Evolutionary conservation across 2,113 vertebrate species (phyloP), one percentile per base, ranked within the genome.

Genomic region (Calyptommatus sinebrachiatus): DNA sequence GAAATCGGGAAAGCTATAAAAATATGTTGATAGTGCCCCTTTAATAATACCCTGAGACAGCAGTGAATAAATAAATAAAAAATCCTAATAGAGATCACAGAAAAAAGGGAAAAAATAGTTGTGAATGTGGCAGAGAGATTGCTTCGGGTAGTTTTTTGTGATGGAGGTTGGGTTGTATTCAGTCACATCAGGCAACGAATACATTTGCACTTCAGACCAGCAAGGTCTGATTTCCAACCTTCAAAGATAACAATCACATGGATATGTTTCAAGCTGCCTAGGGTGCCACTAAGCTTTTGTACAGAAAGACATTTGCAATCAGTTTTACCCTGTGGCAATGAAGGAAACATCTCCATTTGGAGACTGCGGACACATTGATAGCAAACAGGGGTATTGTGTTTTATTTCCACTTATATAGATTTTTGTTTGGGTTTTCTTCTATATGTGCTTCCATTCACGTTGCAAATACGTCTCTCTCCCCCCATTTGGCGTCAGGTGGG

Each of bases 291-390:
- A 73, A 85, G 79, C 82, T 88, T 85, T 89, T 72, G n/a, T 69
- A 83, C 86, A 87, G 83, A 88, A 87, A 87, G 89, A 87, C 90
- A 80, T 90, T 91, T 90, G 89, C 87, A 91, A 89, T 89, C 89
- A 78, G 89, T 88, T 57, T 81, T 84, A 78, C 84, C 90, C 88
- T 83, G 77, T 82, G 76, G 83, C 82, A 77, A 84, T n/a, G 71
- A 28, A 22, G 60, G 82, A 91, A 92, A 92, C 28, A 80, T 84
- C 90, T 85, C 88, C 83, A 85, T 86, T 89, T 85, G 86, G 86
- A 87, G 83, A 84, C 81, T 83, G 73, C 74, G 84, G 84, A 81
- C 89, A 82, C 86, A 83, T 89, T 83, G 91, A 89, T 86, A 88
- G 84, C 82, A 84, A 84, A 83, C 87, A 85, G 91, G 82, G 69